Base-by-base conservation (phyloP, 2,113 vertebrate genomes). In the Perognathus longimembris region DNA sequence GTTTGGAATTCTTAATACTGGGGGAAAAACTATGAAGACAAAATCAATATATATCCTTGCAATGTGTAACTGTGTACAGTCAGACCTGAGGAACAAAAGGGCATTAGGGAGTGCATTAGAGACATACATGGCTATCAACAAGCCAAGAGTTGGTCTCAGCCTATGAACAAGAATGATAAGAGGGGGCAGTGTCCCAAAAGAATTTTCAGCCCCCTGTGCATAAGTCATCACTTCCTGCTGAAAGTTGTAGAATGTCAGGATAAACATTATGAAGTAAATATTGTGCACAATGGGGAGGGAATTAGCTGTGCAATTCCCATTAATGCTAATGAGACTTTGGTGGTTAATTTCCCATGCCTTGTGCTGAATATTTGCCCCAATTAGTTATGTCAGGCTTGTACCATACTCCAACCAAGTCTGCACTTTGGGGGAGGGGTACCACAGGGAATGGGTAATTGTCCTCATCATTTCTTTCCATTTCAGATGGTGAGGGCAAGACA, bases 241-340 rank as follows among this genome's bases (percentile, higher is more conserved):
- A 71, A 97, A 94, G 88, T 92, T 94, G 95, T 90, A 76, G 92
- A 90, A 89, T 96, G 89, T 94, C 93, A 91, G 92, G 94, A 90
- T 86, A 89, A 94, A 95, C 96, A 95, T 97, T 96, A 95, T 95
- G 95, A 97, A 97, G 95, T 97, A 97, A 96, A 97, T 97, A 97
- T 94, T 97, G 89, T 4, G 32, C 97, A 94, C 96, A 92, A 96
- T 96, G 88, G 95, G 95, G 93, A 96, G 95, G 97, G 95, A 97
- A 97, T 96, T 97, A 96, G 94, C 95, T 96, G 94, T 94, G 91
- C 66, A 90, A 38, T 89, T 96, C 85, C 93, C 89, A 97, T 97
- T 96, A 97, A 94, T 96, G 95, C 89, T 96, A 96, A 97, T 97
- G 97, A 97, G 95, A 95, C 94, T 93, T 95, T 80, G 38, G 97